Percentiles rank a stretch among this genome's conserved stretches.
phyloP scores from a whole-genome alignment of 2,888 invertebrate species.

The Azorinus chamasolen region DNA sequence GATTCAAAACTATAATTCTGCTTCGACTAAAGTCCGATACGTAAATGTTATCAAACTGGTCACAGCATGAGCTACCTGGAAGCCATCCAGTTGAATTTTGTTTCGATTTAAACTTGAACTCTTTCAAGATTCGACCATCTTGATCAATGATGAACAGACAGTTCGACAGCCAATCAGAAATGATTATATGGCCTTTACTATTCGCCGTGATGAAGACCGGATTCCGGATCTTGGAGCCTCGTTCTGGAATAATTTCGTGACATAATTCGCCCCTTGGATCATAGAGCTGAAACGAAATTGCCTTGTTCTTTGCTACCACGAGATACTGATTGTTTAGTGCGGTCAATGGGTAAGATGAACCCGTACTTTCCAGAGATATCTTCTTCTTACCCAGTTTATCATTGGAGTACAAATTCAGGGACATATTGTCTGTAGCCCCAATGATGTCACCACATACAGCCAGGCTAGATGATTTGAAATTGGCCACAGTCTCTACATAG shows the following conservation, averaged over 20 bases:
- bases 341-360: slow-evolving; percentile 60
- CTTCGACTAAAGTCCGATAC: slow-evolving; percentile 64
- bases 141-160: slow-evolving; percentile 62
- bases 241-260: slow-evolving; percentile 44
- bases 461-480: slow-evolving; percentile 54
- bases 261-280: slow-evolving; percentile 58
- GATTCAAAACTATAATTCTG: slow-evolving; percentile 60
- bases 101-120: slow-evolving; percentile 53
- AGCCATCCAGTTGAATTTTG: slow-evolving; percentile 58
- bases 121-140: slow-evolving; percentile 48
- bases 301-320: slow-evolving; percentile 56
- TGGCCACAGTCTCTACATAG: slow-evolving; percentile 53
- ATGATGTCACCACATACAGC: slow-evolving; percentile 59
- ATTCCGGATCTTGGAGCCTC: slow-evolving; percentile 53
- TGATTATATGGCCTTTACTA: slow-evolving; percentile 64
- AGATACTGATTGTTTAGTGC: slow-evolving; percentile 51
- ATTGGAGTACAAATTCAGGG: slow-evolving; percentile 52
- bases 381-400: slow-evolving; percentile 58
- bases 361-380: slow-evolving; percentile 62
- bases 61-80: slow-evolving; percentile 65
- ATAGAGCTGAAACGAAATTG: slow-evolving; percentile 52
- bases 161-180: slow-evolving; percentile 66
- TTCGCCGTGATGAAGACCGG: slow-evolving; percentile 57
- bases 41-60: slow-evolving; percentile 68
- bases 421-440: slow-evolving; percentile 61